These are phyloP conservation scores for Pogoniulus pusillus DNA, from an alignment of 2,797 vertebrate species.

Conservation along the genomic window DNA sequence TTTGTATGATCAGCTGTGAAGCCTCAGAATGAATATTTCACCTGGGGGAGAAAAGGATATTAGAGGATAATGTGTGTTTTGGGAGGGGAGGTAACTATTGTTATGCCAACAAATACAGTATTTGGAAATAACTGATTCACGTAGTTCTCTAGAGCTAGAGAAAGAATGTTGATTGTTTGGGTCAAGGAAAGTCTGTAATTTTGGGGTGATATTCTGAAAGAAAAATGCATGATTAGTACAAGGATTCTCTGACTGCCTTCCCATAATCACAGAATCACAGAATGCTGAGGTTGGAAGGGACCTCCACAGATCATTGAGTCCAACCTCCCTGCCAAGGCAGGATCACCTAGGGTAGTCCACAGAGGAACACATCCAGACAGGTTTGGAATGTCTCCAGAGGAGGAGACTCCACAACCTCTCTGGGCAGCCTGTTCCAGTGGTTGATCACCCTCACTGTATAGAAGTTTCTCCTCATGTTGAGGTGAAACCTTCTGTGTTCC, in stretches of 20 bases:
- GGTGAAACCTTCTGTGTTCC: too few species aligned
- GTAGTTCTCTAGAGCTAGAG: neutral
- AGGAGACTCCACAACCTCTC: too few species aligned
- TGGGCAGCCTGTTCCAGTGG: too few species aligned
- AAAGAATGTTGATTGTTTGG: neutral
- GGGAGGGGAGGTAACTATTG: neutral
- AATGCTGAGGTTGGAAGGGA: too few species aligned
- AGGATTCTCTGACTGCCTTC: neutral
- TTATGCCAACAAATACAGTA: neutral
- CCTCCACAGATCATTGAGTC: too few species aligned
- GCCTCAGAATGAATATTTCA: neutral
- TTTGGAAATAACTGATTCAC: neutral
- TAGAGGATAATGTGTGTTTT: neutral
- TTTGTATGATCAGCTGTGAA: neutral
- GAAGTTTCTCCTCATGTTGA: too few species aligned
- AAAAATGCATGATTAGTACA: accelerated
- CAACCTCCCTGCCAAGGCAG: too few species aligned
- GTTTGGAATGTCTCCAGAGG: too few species aligned
- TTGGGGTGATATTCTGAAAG: neutral
- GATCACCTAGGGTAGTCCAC: too few species aligned
- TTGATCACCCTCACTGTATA: too few species aligned
- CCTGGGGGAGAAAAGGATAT: accelerated
- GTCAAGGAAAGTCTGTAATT: neutral
- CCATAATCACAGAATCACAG: too few species aligned
- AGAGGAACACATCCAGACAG: too few species aligned